Percentiles rank a stretch among this genome's conserved stretches.
Conservation (phyloP, 2,888 invertebrate species). For the Ceramica pisi region DNA sequence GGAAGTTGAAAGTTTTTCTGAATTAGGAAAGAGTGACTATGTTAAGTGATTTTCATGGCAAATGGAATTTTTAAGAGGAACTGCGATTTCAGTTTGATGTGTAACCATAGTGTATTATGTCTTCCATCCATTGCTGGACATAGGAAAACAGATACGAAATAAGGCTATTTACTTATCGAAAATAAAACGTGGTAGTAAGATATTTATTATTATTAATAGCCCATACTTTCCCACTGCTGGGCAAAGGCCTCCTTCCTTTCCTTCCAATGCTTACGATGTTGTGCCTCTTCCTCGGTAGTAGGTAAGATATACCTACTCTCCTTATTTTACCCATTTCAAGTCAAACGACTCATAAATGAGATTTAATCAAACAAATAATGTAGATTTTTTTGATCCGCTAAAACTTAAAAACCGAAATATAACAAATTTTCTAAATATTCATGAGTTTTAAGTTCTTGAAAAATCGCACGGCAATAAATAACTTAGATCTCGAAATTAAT, state of each 20-base stretch:
- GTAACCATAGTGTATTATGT: too few relatives aligned
- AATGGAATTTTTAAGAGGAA: neutral
- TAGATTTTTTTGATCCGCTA: neutral
- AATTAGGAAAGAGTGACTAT: neutral
- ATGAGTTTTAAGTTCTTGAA: constrained; percentile 39
- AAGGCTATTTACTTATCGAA: too few relatives aligned
- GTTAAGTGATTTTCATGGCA: neutral
- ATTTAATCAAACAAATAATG: too few relatives aligned
- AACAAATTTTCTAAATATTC: constrained; percentile 32
- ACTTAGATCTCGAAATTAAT: constrained; percentile 52
- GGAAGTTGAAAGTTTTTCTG: neutral
- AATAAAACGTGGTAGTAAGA: too few relatives aligned
- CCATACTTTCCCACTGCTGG: too few relatives aligned
- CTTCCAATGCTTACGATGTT: too few relatives aligned
- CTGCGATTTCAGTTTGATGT: neutral
- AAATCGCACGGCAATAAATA: constrained; percentile 60
- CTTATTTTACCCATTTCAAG: neutral
- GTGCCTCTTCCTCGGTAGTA: too few relatives aligned
- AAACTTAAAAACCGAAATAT: neutral
- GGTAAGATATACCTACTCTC: neutral
- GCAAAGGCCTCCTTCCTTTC: too few relatives aligned
- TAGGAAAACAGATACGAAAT: too few relatives aligned
- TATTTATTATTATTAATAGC: too few relatives aligned
- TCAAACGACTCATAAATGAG: neutral
- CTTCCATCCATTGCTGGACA: too few relatives aligned